A percentile compares a stretch with the other conserved stretches of the same genome.
Evolutionary conservation across 92 coral and sea anemone species (phyloP).

Genomic region (Phenganax subtilis): DNA sequence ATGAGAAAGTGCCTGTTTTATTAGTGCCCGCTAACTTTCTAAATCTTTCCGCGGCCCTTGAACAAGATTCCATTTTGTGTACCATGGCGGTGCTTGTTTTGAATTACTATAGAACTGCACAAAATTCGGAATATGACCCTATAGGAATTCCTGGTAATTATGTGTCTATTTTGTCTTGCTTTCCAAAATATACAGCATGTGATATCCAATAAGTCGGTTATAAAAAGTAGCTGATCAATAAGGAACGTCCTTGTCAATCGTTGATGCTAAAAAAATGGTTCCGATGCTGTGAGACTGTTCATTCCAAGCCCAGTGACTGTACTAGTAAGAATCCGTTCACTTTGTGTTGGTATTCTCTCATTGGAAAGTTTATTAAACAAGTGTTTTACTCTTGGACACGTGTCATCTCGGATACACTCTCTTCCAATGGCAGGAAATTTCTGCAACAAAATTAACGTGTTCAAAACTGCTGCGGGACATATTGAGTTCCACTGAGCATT

Average conservation of each 20-base stretch:
- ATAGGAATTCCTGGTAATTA: conserved; percentile 1
- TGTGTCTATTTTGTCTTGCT: conserved; percentile 19
- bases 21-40: no score
- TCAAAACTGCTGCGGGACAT: conserved; percentile 22
- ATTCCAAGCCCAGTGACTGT: conserved; percentile 10
- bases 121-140: neutral
- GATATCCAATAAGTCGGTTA: conserved; percentile 14
- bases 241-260: conserved; percentile 7
- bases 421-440: conserved; percentile 11
- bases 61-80: no score
- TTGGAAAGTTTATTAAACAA: neutral
- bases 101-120: no score
- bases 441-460: conserved; percentile 3
- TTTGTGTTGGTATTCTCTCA: neutral
- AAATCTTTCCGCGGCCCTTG: no score
- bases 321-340: neutral
- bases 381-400: conserved; percentile 13
- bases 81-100: no score
- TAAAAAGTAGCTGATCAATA: conserved; percentile 10
- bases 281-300: conserved; percentile 17
- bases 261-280: conserved; percentile 12
- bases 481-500: neutral
- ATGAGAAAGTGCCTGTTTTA: no score
- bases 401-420: neutral
- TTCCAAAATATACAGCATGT: conserved; percentile 8